phyloP scores from a whole-genome alignment of 1,140 invertebrate genomes.

The Drosophila azteca region DNA sequence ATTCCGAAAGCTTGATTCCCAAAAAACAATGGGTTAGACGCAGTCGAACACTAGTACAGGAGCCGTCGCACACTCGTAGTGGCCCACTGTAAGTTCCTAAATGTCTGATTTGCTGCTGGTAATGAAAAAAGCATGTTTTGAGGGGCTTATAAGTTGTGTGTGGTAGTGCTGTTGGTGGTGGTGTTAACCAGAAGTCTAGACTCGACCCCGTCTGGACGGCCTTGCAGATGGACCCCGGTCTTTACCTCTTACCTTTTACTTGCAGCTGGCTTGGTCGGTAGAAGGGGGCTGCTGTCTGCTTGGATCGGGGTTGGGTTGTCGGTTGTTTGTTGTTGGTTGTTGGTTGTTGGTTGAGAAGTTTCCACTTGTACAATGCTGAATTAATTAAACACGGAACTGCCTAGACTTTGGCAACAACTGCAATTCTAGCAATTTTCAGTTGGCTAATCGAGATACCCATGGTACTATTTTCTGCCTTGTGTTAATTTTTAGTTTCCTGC shows the following conservation, averaged over 20 bases:
- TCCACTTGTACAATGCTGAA: background rate
- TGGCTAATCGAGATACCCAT: slow-evolving; percentile 6
- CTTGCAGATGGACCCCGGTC: slow-evolving; percentile 22
- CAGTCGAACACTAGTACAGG: too few species aligned
- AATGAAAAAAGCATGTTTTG: background rate
- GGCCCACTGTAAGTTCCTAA: too few species aligned
- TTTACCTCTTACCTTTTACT: slow-evolving; percentile 42
- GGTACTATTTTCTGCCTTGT: background rate
- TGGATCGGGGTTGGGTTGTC: too few species aligned
- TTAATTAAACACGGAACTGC: slow-evolving; percentile 19
- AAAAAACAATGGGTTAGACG: background rate
- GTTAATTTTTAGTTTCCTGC: background rate
- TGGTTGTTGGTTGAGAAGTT: background rate
- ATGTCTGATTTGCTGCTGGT: background rate
- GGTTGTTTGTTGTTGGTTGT: too few species aligned
- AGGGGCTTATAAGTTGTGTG: background rate
- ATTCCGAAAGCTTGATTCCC: background rate
- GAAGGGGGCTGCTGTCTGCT: background rate
- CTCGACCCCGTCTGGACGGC: slow-evolving; percentile 25
- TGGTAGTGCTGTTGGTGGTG: background rate
- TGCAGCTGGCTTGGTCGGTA: slow-evolving; percentile 6
- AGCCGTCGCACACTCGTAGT: too few species aligned
- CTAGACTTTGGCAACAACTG: background rate
- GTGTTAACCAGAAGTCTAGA: slow-evolving; percentile 32
- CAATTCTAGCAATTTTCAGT: slow-evolving; percentile 2